Evolutionary conservation across 2,888 invertebrate genomes (phyloP).

Genomic region (Laspeyria flexula): DNA sequence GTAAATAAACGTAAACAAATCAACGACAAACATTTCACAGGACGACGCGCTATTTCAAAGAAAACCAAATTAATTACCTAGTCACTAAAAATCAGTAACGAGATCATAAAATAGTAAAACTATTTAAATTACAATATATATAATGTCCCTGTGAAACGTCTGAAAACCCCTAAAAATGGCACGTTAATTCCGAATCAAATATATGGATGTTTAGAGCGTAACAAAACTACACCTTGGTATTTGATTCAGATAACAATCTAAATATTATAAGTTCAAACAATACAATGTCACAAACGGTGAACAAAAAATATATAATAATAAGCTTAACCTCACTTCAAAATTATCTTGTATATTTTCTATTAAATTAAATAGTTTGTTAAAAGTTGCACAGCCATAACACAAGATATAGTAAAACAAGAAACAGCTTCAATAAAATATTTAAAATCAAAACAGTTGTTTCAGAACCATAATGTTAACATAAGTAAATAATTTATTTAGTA

Average conservation of each 20-base stretch:
- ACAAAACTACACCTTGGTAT: slow-evolving; percentile 26
- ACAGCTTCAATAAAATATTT: slow-evolving; percentile 9
- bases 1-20: slow-evolving; percentile 20
- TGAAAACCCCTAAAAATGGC: slow-evolving; percentile 31
- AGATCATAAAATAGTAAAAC: slow-evolving; percentile 33
- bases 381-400: slow-evolving; percentile 49
- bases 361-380: slow-evolving; percentile 37
- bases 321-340: slow-evolving; percentile 2
- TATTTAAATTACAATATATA: slow-evolving; percentile 27
- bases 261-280: slow-evolving; percentile 28
- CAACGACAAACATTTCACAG: slow-evolving; percentile 15
- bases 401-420: slow-evolving; percentile 25
- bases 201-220: slow-evolving; percentile 18
- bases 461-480: not conserved
- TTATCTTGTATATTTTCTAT: slow-evolving; percentile 24
- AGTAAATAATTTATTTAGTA: not conserved
- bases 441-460: slow-evolving; percentile 6
- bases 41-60: slow-evolving; percentile 11
- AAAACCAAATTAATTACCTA: slow-evolving; percentile 24
- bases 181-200: slow-evolving; percentile 28
- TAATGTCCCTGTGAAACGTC: slow-evolving; percentile 18
- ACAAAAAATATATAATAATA: slow-evolving; percentile 18
- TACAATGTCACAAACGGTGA: slow-evolving; percentile 20
- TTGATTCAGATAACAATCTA: slow-evolving; percentile 23
- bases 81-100: slow-evolving; percentile 36